Base-by-base conservation (phyloP, 2,113 vertebrate species). In the Engraulis encrasicolus region DNA sequence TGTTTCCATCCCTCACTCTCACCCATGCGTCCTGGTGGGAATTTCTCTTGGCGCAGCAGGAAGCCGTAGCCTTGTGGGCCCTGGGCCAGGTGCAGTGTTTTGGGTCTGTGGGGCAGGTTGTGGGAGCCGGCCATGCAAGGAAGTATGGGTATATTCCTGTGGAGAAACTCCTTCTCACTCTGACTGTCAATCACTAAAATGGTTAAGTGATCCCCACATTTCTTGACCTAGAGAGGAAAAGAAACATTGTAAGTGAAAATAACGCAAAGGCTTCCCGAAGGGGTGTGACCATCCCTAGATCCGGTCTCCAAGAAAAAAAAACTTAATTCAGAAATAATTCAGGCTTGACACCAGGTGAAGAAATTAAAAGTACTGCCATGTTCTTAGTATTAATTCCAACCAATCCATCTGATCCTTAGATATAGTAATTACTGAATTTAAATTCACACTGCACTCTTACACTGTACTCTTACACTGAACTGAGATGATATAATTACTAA, bases 41-140 rank as follows among this genome's bases (percentile, higher is more conserved):
- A 91, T 83, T 91, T 96, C 79, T 97, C 97, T 54, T 98, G 96
- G 52, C 96, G 95, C 84, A 99, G 94, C 86, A 99, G 91, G 86
- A 99, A 99, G 5, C 98, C 98, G 0, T 96, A 99, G 31, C 98
- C 98, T 17, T 93, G 86, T 0, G 86, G 89, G 7, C 96, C 96
- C 86, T 96, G 96, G 19, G 92, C 85, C 50, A 99, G 87, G 77
- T 92, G 90, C 88, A 99, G 89, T 82, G 94, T 95, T n/a, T 95
- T 96, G n/a, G 94, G 92, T 38, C 52, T 89, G 86, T 95, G 89
- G 1, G 96, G 97, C 2, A 99, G 92, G 80, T 92, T 90, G 86
- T 92, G 91, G 81, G 91, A 90, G 50, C 95, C 93, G 0, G 97
- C 96, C 90, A 97, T 31, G 18, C 93, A 89, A 0, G 97, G 96